Percentiles rank a stretch among this genome's conserved stretches.
Conservation (phyloP, 2,113 vertebrate species). For the Spea bombifrons region DNA sequence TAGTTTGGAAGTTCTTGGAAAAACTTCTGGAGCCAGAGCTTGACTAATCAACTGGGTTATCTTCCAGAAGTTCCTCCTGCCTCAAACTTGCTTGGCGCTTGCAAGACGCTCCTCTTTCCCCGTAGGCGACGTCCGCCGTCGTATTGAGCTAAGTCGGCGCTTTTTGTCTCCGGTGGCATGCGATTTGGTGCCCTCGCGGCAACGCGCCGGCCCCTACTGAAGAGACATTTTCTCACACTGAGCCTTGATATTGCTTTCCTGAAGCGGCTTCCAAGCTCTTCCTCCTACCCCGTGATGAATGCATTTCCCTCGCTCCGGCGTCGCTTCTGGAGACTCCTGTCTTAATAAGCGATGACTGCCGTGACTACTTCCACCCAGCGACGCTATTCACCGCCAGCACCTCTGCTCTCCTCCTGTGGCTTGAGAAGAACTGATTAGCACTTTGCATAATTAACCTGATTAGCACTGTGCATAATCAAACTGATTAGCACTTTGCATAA, state of each 20-base stretch:
- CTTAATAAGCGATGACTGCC: slow-evolving; percentile 76
- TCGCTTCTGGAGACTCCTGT: slow-evolving; percentile 60
- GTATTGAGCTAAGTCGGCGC: slow-evolving; percentile 53
- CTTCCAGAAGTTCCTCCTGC: too few species aligned
- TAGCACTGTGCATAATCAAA: slow-evolving; percentile 86
- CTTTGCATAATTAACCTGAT: slow-evolving; percentile 88
- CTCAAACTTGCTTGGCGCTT: too few species aligned
- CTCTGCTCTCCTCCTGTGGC: slow-evolving; percentile 79
- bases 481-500: slow-evolving; percentile 70
- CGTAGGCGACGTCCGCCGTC: neutral
- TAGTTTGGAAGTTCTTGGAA: too few species aligned
- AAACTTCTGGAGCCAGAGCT: too few species aligned
- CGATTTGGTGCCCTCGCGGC: slow-evolving; percentile 61
- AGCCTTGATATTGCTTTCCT: slow-evolving; percentile 55
- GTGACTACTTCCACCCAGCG: slow-evolving; percentile 76
- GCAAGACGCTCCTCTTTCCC: too few species aligned
- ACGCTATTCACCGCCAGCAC: slow-evolving; percentile 74
- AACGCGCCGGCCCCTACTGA: slow-evolving; percentile 55
- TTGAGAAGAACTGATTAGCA: slow-evolving; percentile 84
- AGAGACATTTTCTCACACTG: slow-evolving; percentile 59
- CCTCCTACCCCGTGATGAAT: slow-evolving; percentile 56
- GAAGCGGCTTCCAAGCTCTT: slow-evolving; percentile 53
- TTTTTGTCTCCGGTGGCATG: slow-evolving; percentile 54
- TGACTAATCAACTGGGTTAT: too few species aligned
- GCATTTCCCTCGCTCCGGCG: slow-evolving; percentile 60